Percentiles rank a stretch among this genome's conserved stretches.
phyloP scores from a whole-genome alignment of 2,797 vertebrate species.

The Cynodonichthys magdalenae region DNA sequence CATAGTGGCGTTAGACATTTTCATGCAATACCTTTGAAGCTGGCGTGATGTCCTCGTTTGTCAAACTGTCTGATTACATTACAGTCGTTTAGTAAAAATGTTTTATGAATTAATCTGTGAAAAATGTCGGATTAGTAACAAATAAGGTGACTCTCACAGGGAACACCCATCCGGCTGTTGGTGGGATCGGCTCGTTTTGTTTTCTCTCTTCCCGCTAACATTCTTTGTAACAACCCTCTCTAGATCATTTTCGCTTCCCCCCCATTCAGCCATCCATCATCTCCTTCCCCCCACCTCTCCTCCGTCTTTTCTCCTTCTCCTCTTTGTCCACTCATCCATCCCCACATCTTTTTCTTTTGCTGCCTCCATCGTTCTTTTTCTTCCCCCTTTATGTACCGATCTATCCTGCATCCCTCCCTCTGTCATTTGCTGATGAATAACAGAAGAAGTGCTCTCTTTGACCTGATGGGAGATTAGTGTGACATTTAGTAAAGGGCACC shows the following conservation, averaged over 20 bases:
- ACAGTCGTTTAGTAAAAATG: not conserved
- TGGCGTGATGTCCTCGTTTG: not conserved
- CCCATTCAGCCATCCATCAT: conserved; percentile 24
- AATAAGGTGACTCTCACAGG: not conserved
- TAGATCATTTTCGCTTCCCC: conserved; percentile 7
- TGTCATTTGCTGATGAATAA: conserved; percentile 61
- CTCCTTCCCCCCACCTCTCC: conserved; percentile 3
- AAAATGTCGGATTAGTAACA: not conserved
- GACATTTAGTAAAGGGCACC: conserved; percentile 92
- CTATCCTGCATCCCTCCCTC: conserved; percentile 27
- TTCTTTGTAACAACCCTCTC: conserved; percentile 1
- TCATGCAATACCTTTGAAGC: not conserved
- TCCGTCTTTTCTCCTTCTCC: conserved; percentile 14
- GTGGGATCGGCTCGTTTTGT: not conserved
- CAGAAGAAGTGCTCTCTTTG: conserved; percentile 81
- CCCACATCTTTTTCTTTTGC: not conserved
- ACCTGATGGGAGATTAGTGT: conserved; percentile 89
- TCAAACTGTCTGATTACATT: not conserved
- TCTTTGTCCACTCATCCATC: conserved; percentile 15
- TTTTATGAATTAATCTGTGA: not conserved
- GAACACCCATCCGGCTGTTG: not conserved
- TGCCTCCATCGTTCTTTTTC: conserved; percentile 10
- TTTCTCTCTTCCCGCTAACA: not conserved
- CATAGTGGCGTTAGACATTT: not conserved
- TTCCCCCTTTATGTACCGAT: conserved; percentile 26